Evolutionary conservation across 2,888 invertebrate species (phyloP), one percentile per base, ranked within the genome.

Genomic region (Ormyrus nitidulus): DNA sequence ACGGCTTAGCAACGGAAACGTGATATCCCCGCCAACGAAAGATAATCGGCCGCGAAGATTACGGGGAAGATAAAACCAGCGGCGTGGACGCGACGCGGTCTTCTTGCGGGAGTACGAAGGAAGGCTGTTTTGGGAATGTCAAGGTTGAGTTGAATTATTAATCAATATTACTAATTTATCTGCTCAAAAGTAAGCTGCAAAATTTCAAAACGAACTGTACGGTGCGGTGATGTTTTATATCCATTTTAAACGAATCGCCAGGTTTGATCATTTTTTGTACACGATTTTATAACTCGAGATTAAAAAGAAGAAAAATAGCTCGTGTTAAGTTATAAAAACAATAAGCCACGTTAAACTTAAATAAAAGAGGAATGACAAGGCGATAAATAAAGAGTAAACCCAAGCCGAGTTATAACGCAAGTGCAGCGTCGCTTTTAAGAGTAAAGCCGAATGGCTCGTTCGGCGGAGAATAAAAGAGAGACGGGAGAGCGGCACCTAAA

Each of bases 41-140:
- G 68, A 69, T 73, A 62, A 73, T 71, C 71, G 10, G 13, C 51
- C 58, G 44, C 51, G 11, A 68, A 74, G 69, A 62, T 68, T 66
- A 69, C 61, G 79, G 5, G 19, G 59, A 62, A 53, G 73, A 73
- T 68, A 62, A 65, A 13, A 49, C 53, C 8, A 10, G 10, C 10
- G 19, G 49, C 13, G 59, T 56, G 44, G 7, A 5, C 19, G 71
- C 7, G 2, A 54, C 13, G 10, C 44, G 49, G 56, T 34, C 34
- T 34, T 34, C 34, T 34, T 34, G 34, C 34, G 34, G 34, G 64
- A 54, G 56, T 73, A 73, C 46, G 64, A 54, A 54, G 46, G 54
- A 59, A 46, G 49, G 9, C 34, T 34, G 34, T 51, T 49, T 48
- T 13, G 59, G 5, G 13, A 10, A n/a, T 44, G 53, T 44, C 34